Evolutionary conservation across 2,888 invertebrate genomes (phyloP).

Genomic region (Gortyna flavago): DNA sequence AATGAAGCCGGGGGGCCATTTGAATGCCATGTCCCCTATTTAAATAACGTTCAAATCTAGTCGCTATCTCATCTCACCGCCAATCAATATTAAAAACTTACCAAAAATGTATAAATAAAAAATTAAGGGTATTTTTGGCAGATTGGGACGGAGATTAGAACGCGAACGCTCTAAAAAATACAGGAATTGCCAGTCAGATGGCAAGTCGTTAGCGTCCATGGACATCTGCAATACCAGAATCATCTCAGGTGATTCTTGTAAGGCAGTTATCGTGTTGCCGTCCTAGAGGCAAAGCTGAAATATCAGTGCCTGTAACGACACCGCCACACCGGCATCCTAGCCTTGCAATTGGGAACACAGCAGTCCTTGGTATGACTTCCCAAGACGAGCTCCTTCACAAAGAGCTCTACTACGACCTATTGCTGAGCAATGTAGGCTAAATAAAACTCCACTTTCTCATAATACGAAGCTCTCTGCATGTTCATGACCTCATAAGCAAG

Average conservation of each 20-base stretch:
- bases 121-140: neutral
- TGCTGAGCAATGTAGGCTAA: neutral
- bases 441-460: neutral
- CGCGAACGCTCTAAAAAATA: neutral
- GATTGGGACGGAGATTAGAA: neutral
- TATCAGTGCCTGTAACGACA: neutral
- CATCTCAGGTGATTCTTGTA: neutral
- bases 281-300: neutral
- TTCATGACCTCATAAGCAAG: slow-evolving; percentile 4
- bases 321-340: neutral
- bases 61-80: neutral
- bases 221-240: neutral
- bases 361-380: too few relatives aligned
- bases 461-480: neutral
- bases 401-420: neutral
- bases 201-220: neutral
- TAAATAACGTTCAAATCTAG: neutral
- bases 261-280: neutral
- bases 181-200: neutral
- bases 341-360: neutral
- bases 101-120: neutral
- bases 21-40: neutral
- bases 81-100: neutral
- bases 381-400: too few relatives aligned
- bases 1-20: neutral